These are phyloP conservation scores for Sardinella longiceps DNA, from an alignment of 2,797 vertebrate genomes.

Conservation along the genomic window DNA sequence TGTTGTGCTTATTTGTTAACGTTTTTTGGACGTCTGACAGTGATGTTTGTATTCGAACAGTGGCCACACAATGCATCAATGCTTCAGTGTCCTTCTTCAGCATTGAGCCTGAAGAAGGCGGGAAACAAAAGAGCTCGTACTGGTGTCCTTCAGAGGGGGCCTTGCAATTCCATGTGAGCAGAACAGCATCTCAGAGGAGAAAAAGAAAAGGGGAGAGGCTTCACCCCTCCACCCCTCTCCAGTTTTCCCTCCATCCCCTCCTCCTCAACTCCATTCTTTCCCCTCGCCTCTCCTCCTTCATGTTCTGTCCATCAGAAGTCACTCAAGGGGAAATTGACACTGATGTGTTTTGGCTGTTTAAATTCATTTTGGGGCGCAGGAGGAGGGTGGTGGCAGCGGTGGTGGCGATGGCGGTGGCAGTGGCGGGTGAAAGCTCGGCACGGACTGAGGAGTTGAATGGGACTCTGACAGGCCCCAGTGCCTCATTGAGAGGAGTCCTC, in stretches of 20 bases:
- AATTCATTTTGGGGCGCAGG: conserved; percentile 18
- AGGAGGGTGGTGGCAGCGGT: neutral
- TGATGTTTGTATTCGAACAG: neutral
- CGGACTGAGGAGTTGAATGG: conserved; percentile 33
- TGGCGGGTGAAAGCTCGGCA: conserved; percentile 25
- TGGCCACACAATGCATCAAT: neutral
- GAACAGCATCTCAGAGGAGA: neutral
- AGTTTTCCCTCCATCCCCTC: neutral
- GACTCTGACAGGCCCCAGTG: conserved; percentile 35
- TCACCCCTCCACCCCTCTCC: neutral
- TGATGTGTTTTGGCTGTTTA: conserved; percentile 31
- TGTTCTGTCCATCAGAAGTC: conserved; percentile 15
- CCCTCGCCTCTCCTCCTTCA: neutral
- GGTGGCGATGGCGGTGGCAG: neutral
- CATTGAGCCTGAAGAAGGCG: neutral
- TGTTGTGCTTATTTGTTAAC: neutral
- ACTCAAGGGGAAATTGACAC: conserved; percentile 28
- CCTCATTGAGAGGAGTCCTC: conserved; percentile 25
- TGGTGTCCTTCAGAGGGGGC: neutral
- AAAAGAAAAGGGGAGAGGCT: neutral
- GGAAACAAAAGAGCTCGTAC: neutral
- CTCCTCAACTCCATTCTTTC: neutral
- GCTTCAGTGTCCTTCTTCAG: neutral
- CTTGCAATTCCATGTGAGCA: neutral
- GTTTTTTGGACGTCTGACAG: neutral